A percentile compares a stretch with the other conserved stretches of the same genome.
Evolutionary conservation across 1,140 invertebrate species (phyloP).

Genomic region (Spodoptera litura): DNA sequence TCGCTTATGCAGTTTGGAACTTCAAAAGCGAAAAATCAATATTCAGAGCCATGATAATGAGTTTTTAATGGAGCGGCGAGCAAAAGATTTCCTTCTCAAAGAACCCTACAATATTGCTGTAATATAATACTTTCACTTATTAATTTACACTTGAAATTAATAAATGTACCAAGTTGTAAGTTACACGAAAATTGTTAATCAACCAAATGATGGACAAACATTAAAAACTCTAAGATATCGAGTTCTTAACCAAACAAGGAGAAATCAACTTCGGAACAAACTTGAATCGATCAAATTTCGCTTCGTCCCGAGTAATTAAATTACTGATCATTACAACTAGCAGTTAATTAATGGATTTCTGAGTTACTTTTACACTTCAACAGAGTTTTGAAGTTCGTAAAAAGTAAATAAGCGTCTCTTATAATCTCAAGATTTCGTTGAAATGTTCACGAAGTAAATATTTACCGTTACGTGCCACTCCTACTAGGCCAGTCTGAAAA

Average conservation of each 20-base stretch:
- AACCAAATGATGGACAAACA: slow-evolving; percentile 27
- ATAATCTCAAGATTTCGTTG: slow-evolving; percentile 37
- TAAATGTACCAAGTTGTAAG: not conserved
- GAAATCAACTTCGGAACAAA: slow-evolving; percentile 55
- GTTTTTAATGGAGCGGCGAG: too few relatives aligned
- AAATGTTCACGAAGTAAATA: slow-evolving; percentile 48
- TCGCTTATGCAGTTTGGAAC: too few relatives aligned
- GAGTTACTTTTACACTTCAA: slow-evolving; percentile 41
- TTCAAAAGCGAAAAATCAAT: too few relatives aligned
- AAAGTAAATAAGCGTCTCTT: slow-evolving; percentile 43
- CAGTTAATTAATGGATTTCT: slow-evolving; percentile 53
- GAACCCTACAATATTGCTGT: not conserved
- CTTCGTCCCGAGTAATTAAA: slow-evolving; percentile 52
- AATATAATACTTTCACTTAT: slow-evolving; percentile 12
- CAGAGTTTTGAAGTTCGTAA: slow-evolving; percentile 31
- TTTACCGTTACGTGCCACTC: slow-evolving; percentile 35
- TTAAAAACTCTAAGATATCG: slow-evolving; percentile 47
- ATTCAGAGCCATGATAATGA: too few relatives aligned
- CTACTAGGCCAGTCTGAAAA: slow-evolving; percentile 15
- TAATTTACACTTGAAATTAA: not conserved
- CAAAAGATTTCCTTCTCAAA: too few relatives aligned
- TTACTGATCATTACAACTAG: slow-evolving; percentile 54
- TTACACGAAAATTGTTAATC: slow-evolving; percentile 16
- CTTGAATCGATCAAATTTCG: slow-evolving; percentile 57
- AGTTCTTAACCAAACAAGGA: slow-evolving; percentile 49